Percentiles rank a stretch among this genome's conserved stretches.
Conservation (phyloP, 35 echinoderm and acorn worm species). For the Ophioderma brevispina region DNA sequence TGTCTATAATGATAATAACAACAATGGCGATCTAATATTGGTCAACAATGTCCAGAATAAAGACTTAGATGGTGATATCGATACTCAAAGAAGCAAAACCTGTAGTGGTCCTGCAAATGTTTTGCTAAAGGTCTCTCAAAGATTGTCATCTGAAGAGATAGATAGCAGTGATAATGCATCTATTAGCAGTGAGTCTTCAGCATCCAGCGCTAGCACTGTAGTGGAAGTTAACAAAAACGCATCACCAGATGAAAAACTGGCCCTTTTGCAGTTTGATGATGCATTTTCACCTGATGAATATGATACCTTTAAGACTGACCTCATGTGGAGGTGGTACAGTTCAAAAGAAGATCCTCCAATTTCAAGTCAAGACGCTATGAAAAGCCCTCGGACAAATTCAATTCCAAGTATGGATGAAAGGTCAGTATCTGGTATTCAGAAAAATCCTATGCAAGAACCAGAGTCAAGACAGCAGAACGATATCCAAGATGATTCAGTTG, state of each 20-base stretch:
- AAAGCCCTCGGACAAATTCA: too few species aligned
- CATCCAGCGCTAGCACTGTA: neutral
- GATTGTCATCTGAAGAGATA: neutral
- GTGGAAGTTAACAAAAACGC: neutral
- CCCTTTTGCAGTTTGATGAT: neutral
- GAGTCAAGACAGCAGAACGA: too few species aligned
- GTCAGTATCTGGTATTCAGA: too few species aligned
- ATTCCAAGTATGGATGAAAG: too few species aligned
- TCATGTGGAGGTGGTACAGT: neutral
- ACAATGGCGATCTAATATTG: slow-evolving; percentile 3
- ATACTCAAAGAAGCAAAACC: neutral
- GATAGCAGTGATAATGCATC: neutral
- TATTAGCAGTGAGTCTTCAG: neutral
- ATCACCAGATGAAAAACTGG: too few species aligned
- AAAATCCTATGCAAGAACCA: too few species aligned
- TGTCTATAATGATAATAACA: slow-evolving; percentile 22
- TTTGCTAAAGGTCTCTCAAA: neutral
- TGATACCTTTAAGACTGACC: neutral
- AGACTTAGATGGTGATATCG: neutral
- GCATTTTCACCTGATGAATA: neutral
- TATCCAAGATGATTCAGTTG: too few species aligned
- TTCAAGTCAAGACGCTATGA: neutral
- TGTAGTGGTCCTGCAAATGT: neutral
- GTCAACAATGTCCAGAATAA: neutral
- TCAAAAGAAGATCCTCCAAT: neutral